Base-by-base conservation (phyloP, 2,888 invertebrate genomes). In the Apantesis nais region DNA sequence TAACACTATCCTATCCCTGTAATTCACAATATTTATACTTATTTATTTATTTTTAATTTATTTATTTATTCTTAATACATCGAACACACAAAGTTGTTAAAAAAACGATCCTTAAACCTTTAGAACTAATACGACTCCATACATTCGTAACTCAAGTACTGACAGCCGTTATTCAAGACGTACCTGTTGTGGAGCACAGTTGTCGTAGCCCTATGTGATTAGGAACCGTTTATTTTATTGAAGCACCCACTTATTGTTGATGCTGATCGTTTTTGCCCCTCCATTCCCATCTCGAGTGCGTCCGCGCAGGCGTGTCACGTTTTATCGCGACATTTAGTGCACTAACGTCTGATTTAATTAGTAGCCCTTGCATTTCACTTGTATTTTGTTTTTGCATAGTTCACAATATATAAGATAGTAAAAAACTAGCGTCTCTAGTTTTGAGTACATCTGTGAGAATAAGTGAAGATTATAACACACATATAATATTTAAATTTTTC, bases 181-280 rank as follows among this genome's bases (percentile, higher is more conserved):
- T 77, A 80, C 75, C 79, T 81, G 80, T 83, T 76, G 72, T 81
- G 67, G 68, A 75, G 71, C 83, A 68, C 67, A 76, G 78, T 80
- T 81, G 82, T 85, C 75, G 73, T 78, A 79, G 74, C 82, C 78
- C 81, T 80, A 83, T 77, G 82, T 85, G 87, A 90, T 90, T 90
- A 89, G 88, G 85, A 85, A 86, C 85, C 86, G 89, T 89, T 91
- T 91, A 90, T 88, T 92, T 92, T 91, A 91, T 91, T 89, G 87
- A 89, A 86, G 88, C 89, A 86, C 89, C 88, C 86, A 90, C 88
- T 88, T 91, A 87, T 87, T 85, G 83, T 82, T 75, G 79, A 84
- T 84, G 82, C 83, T 80, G 82, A 79, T 80, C 74, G 83, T 91
- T 92, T 92, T 91, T 92, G 80, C 81, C 37, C 66, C 72, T 74